These are phyloP conservation scores for Calameuta idolon DNA, from an alignment of 2,888 invertebrate species.

Conservation along the genomic window DNA sequence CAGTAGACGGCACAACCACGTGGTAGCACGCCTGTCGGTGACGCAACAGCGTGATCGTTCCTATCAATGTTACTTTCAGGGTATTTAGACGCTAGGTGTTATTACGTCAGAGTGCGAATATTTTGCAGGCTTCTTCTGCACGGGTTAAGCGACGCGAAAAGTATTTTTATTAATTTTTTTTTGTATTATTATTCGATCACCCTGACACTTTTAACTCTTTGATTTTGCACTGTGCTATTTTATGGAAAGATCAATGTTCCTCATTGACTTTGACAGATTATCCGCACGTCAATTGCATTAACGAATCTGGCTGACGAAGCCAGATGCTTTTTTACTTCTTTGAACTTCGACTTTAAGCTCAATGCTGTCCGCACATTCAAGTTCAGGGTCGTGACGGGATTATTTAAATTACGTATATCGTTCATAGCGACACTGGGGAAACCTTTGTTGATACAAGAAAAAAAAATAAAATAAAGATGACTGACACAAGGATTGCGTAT, in stretches of 20 bases:
- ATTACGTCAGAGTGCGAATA: constrained; percentile 2
- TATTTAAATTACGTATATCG: not conserved
- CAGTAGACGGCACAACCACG: not conserved
- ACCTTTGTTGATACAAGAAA: not conserved
- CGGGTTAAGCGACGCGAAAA: not conserved
- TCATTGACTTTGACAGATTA: not conserved
- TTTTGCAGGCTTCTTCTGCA: not conserved
- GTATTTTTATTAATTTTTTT: no score
- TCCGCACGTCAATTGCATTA: not conserved
- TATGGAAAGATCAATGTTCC: not conserved
- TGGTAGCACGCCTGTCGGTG: constrained; percentile 37
- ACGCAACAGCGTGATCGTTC: constrained; percentile 45
- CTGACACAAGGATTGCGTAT: not conserved
- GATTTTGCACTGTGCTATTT: accelerated
- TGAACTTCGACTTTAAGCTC: not conserved
- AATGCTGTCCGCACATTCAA: not conserved
- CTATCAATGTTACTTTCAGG: constrained; percentile 33
- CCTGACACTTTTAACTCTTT: not conserved
- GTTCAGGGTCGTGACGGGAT: not conserved
- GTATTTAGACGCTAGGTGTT: constrained; percentile 30
- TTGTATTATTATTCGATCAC: not conserved
- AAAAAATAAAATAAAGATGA: not conserved
- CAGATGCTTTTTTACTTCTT: not conserved
- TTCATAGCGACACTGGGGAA: not conserved
- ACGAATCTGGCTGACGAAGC: not conserved